phyloP scores from a whole-genome alignment of 2,113 vertebrate genomes.

The Catharus fuscescens region DNA sequence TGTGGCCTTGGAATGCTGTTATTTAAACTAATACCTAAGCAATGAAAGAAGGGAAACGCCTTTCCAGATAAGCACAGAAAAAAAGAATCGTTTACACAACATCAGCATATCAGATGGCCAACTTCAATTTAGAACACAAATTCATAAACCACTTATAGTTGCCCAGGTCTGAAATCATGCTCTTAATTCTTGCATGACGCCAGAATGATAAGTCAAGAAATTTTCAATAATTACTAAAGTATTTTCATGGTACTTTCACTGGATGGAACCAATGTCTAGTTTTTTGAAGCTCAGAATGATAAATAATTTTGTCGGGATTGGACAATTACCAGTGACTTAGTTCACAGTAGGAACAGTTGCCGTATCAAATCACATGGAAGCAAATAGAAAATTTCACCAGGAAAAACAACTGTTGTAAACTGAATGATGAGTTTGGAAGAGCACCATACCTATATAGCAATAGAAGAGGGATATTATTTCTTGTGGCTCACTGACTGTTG shows the following conservation, averaged over 20 bases:
- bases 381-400: neutral
- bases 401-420: neutral
- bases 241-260: neutral
- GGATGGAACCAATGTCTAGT: neutral
- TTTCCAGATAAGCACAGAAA: neutral
- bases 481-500: neutral
- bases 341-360: neutral
- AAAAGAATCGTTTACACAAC: neutral
- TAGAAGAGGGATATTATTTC: neutral
- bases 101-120: neutral
- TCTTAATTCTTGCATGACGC: neutral
- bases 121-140: neutral
- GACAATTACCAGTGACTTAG: neutral
- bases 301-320: neutral
- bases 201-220: neutral
- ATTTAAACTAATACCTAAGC: neutral
- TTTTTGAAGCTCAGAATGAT: neutral
- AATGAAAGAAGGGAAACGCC: neutral
- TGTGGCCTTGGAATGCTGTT: neutral
- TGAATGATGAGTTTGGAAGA: neutral
- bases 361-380: neutral
- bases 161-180: neutral
- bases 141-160: neutral
- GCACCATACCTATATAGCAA: neutral
- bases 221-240: neutral